Evolutionary conservation across 2,113 vertebrate species (phyloP).

Genomic region (Zosterops pallidus): DNA sequence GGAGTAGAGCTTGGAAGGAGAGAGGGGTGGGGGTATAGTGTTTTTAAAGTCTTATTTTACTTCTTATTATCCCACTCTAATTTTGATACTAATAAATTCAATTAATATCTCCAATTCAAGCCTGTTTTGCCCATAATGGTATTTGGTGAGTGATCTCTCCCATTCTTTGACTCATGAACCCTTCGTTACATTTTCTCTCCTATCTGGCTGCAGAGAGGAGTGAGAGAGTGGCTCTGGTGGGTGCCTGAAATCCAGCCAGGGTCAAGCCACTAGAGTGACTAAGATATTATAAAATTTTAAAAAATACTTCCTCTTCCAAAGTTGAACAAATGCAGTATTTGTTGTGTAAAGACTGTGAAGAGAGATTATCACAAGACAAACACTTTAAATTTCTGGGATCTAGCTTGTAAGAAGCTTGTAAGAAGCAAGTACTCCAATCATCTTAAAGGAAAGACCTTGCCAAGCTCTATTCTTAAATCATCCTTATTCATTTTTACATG

Average conservation of each 20-base stretch:
- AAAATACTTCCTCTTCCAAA: not conserved
- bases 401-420: not conserved
- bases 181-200: not conserved
- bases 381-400: not conserved
- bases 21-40: not conserved
- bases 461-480: not conserved
- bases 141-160: not conserved
- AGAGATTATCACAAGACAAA: not conserved
- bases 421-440: not conserved
- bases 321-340: not conserved
- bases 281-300: not conserved
- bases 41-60: not conserved
- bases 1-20: not conserved
- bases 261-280: not conserved
- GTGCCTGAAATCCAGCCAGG: not conserved
- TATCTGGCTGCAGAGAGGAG: not conserved
- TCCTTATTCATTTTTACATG: not conserved
- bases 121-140: not conserved
- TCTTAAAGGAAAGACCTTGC: not conserved
- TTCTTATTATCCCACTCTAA: not conserved
- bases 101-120: not conserved
- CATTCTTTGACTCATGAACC: not conserved
- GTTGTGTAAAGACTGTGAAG: not conserved
- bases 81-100: not conserved
- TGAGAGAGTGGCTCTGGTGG: not conserved